Percentiles rank a stretch among this genome's conserved stretches.
These are phyloP conservation scores for Chloroceryle inda DNA, from an alignment of 2,797 vertebrate genomes.

Conservation along the genomic window DNA sequence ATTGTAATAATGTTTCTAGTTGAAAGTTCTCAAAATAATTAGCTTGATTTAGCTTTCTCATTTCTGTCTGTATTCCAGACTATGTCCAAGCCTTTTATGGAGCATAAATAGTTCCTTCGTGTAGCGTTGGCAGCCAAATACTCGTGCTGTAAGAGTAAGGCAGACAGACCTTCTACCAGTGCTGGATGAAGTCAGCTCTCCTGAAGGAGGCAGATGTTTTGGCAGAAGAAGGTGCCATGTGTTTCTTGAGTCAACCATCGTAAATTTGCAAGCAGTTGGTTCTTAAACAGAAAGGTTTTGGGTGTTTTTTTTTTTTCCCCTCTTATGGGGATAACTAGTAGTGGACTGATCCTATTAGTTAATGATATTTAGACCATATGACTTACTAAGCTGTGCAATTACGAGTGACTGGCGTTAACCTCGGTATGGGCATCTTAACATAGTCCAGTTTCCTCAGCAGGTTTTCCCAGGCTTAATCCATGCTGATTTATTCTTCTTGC, in stretches of 20 bases:
- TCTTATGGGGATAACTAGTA: not conserved
- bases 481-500: conserved; percentile 58
- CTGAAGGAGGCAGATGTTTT: conserved; percentile 54
- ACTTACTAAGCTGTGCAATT: conserved; percentile 25
- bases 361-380: not conserved
- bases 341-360: conserved; percentile 48
- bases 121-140: not conserved
- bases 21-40: conserved; percentile 65
- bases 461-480: conserved; percentile 62
- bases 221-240: not conserved
- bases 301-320: not conserved
- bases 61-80: conserved; percentile 30
- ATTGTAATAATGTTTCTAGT: conserved; percentile 23
- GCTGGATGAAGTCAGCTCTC: conserved; percentile 39
- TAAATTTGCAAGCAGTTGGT: conserved; percentile 33
- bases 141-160: not conserved
- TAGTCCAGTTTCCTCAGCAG: conserved; percentile 39
- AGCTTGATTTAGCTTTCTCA: conserved; percentile 47
- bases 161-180: conserved; percentile 20
- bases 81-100: not conserved
- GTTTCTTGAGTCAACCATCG: not conserved
- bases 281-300: not conserved
- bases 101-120: conserved; percentile 27
- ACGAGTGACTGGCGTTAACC: not conserved
- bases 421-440: conserved; percentile 2